phyloP scores from a whole-genome alignment of 2,113 vertebrate genomes.

The Vombatus ursinus region DNA sequence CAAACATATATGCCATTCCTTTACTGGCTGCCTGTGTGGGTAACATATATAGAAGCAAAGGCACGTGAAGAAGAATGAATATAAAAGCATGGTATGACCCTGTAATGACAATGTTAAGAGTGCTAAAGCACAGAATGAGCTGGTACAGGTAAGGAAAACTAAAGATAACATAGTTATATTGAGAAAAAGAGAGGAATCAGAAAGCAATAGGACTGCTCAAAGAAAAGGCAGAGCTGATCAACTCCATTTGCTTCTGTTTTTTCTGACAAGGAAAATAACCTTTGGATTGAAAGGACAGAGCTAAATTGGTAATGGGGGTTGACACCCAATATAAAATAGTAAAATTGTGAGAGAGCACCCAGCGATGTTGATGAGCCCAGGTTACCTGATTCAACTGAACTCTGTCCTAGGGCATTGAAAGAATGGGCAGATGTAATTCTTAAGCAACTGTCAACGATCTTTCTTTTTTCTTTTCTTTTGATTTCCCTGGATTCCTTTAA shows the following conservation, averaged over 20 bases:
- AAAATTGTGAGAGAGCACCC: not conserved
- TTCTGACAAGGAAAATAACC: not conserved
- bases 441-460: not conserved
- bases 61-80: not conserved
- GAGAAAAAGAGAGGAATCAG: no score
- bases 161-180: not conserved
- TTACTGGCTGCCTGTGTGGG: slow-evolving; percentile 9
- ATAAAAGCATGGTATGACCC: not conserved
- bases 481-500: no score
- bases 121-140: not conserved
- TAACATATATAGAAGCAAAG: not conserved
- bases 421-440: not conserved
- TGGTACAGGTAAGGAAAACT: not conserved
- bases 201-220: not conserved
- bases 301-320: not conserved
- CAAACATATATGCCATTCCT: slow-evolving; percentile 14
- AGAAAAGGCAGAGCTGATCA: not conserved
- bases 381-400: not conserved
- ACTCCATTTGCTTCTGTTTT: not conserved
- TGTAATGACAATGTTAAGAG: not conserved
- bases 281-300: not conserved
- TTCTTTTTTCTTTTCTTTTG: not conserved
- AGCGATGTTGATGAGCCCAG: not conserved
- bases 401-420: not conserved
- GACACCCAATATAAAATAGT: not conserved